Conservation (phyloP, 2,113 vertebrate genomes). For the Microcebus lehilahytsara region DNA sequence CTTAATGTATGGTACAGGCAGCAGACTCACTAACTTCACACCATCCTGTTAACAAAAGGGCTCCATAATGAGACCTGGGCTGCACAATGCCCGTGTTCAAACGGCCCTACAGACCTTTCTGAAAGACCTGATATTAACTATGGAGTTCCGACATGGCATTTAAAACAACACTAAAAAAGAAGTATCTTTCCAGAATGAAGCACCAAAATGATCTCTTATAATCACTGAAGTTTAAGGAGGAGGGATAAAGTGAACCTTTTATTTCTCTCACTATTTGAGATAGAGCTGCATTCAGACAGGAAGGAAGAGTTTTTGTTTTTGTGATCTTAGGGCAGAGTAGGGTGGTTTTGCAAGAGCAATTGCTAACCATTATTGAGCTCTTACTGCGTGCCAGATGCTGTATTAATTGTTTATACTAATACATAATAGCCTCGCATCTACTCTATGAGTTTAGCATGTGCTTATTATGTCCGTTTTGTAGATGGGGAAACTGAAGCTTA, state of each 20-base stretch:
- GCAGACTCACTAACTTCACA: constrained; percentile 47
- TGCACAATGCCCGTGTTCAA: constrained; percentile 51
- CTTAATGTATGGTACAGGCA: not conserved
- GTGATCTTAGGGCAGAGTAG: not conserved
- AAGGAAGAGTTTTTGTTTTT: constrained; percentile 21
- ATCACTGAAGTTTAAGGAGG: constrained; percentile 38
- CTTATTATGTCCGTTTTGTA: not conserved
- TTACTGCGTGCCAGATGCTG: not conserved
- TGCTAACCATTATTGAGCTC: not conserved
- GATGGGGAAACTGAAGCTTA: not conserved
- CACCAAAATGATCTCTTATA: constrained; percentile 54
- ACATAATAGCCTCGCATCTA: not conserved
- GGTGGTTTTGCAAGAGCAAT: not conserved
- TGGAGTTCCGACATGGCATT: not conserved
- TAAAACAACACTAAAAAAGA: constrained; percentile 11
- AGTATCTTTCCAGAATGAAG: not conserved
- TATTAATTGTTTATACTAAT: constrained; percentile 6
- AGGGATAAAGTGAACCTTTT: constrained; percentile 19
- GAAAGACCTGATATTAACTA: constrained; percentile 49
- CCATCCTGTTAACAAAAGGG: constrained; percentile 23
- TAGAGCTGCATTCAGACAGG: constrained; percentile 41
- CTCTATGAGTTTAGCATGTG: not conserved
- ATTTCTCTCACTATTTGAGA: constrained; percentile 16
- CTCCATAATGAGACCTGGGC: not conserved
- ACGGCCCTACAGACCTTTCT: constrained; percentile 58